Base-by-base conservation (phyloP, 2,888 invertebrate species). In the Agonopterix arenella region DNA sequence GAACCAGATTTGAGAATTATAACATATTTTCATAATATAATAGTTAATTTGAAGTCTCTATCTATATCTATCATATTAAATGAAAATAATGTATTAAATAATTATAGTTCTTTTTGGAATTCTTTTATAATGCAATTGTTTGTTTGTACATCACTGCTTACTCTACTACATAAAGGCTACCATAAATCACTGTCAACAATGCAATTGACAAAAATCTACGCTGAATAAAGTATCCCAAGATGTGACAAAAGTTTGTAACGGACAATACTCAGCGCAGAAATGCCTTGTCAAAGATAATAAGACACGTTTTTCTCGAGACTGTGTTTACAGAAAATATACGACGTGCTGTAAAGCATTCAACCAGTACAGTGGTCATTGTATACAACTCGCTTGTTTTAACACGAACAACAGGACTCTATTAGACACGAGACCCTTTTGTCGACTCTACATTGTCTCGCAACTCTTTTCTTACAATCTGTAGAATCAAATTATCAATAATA, bases 101-200 rank as follows among this genome's bases (percentile, higher is more conserved):
- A 9, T 40, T 40, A n/a, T n/a, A 40, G n/a, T 40, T 46, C 42
- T 36, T 44, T 52, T 46, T 28, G 46, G 16, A 44, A 52, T 46
- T 18, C 46, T 50, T 38, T 54, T 44, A 60, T 53, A 63, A 58
- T 57, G 53, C 53, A 55, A 54, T 46, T 50, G 56, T 66, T 65
- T 60, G 62, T 62, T 64, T 59, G 63, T 63, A 58, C 59, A 61
- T 60, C 57, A 53, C 54, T 56, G 54, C 54, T 59, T 57, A 60
- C 50, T 57, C 11, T 43, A 43, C 11, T 65, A 61, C 52, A 58
- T 54, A 63, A 80, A 76, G 68, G 62, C 68, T 69, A 64, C 54
- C 61, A 82, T 84, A 80, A 81, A 84, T 86, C 84, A 81, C 66
- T 75, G 75, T 75, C 73, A 70, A 78, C 77, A 73, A 79, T 64